Evolutionary conservation across 1,140 invertebrate species (phyloP).

Genomic region (Sycobia sp.): DNA sequence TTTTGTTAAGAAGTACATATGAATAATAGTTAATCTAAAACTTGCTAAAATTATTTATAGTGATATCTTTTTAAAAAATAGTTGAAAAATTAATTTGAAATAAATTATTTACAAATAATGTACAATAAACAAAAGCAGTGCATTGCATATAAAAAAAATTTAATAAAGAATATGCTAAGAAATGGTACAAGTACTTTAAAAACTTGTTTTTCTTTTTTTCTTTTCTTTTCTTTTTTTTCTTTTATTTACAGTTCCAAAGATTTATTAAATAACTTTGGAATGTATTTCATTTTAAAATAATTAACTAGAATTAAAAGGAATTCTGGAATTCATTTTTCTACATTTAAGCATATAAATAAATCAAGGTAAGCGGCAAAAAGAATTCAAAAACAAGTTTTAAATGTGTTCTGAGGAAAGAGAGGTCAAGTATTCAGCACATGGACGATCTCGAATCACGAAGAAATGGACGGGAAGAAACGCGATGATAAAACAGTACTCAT

Average conservation of each 20-base stretch:
- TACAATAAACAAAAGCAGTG: slow-evolving; percentile 33
- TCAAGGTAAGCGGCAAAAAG: slow-evolving; percentile 1
- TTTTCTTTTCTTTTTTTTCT: neutral
- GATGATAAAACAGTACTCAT: slow-evolving; percentile 12
- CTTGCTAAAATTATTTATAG: slow-evolving; percentile 26
- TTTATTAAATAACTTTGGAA: slow-evolving; percentile 16
- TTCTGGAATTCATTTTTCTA: slow-evolving; percentile 7
- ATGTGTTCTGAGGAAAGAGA: neutral
- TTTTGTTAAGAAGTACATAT: no score
- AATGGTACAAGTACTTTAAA: slow-evolving; percentile 28
- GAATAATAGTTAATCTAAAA: slow-evolving; percentile 27
- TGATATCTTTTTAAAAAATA: slow-evolving; percentile 32
- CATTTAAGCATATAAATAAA: neutral
- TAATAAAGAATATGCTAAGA: slow-evolving; percentile 29
- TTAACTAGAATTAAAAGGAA: slow-evolving; percentile 2
- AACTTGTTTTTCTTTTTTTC: slow-evolving; percentile 14
- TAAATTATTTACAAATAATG: slow-evolving; percentile 37
- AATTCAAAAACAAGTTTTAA: neutral
- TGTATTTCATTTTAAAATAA: slow-evolving; percentile 1
- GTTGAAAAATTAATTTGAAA: slow-evolving; percentile 33
- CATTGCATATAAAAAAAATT: slow-evolving; percentile 31
- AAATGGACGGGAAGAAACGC: slow-evolving; percentile 31
- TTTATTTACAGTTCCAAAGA: slow-evolving; percentile 15
- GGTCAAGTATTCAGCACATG: slow-evolving; percentile 17
- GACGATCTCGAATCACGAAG: slow-evolving; percentile 10